A percentile compares a stretch with the other conserved stretches of the same genome.
Conservation (phyloP, 1,140 invertebrate species). For the Nautilus pompilius region DNA sequence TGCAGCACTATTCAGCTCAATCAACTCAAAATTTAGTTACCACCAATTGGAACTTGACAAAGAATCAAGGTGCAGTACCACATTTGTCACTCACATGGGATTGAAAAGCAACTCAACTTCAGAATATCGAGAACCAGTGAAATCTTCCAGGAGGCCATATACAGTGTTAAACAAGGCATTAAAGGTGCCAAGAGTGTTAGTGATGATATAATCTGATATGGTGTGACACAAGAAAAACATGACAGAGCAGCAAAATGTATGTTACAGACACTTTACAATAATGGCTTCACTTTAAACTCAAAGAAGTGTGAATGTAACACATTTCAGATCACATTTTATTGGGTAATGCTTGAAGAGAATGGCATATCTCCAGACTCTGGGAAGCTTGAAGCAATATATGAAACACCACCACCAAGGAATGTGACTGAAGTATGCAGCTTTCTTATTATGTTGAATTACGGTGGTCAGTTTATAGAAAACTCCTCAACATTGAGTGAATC, state of each 20-base stretch:
- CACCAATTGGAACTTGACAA: too few species aligned
- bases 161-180: too few species aligned
- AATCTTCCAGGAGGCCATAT: too few species aligned
- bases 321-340: neutral
- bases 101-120: too few species aligned
- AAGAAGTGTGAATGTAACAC: conserved; percentile 2
- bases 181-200: too few species aligned
- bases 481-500: neutral
- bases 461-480: neutral
- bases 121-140: too few species aligned
- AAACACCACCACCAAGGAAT: neutral
- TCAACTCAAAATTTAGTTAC: too few species aligned
- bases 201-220: too few species aligned
- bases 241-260: neutral
- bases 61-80: too few species aligned
- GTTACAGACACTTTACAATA: neutral
- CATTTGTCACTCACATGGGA: too few species aligned
- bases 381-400: neutral
- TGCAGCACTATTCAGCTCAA: too few species aligned
- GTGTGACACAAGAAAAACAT: too few species aligned
- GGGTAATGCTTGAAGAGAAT: neutral
- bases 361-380: neutral
- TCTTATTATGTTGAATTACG: neutral
- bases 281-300: neutral
- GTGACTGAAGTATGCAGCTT: neutral